phyloP scores from a whole-genome alignment of 2,888 invertebrate species.

The Digitonthophagus gazella region DNA sequence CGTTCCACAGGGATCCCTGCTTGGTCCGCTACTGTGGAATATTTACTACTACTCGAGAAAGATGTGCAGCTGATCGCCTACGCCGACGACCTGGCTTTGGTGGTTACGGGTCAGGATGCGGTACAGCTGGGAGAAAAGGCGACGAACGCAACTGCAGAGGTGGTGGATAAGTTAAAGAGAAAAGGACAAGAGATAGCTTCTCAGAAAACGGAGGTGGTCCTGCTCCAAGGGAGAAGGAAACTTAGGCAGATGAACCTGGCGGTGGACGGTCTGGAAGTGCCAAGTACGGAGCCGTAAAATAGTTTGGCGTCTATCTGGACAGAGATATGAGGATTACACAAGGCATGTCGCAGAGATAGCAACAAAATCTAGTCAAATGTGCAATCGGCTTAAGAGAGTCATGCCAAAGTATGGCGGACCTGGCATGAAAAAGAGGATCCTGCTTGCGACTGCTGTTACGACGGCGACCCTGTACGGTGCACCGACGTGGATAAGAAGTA shows the following conservation, averaged over 20 bases:
- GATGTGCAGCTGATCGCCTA: neutral
- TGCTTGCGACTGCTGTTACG: neutral
- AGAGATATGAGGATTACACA: neutral
- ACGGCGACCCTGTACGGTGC: neutral
- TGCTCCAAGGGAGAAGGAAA: neutral
- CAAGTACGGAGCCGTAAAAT: neutral
- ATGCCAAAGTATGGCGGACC: neutral
- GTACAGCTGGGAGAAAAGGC: neutral
- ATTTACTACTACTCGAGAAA: neutral
- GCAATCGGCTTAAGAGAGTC: neutral
- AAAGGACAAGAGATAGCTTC: neutral
- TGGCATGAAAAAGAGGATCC: neutral
- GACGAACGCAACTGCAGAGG: neutral
- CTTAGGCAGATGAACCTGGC: neutral
- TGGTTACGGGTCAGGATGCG: neutral
- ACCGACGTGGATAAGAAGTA: neutral
- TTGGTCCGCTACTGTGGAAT: neutral
- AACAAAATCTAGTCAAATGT: neutral
- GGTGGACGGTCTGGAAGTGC: neutral
- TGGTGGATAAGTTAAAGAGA: neutral
- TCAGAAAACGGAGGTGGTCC: neutral
- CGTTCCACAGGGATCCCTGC: neutral
- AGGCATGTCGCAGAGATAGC: neutral
- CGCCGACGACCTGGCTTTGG: neutral
- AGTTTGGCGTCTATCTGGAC: neutral